Evolutionary conservation across 1,140 invertebrate species (phyloP).

Genomic region (Apis dorsata): DNA sequence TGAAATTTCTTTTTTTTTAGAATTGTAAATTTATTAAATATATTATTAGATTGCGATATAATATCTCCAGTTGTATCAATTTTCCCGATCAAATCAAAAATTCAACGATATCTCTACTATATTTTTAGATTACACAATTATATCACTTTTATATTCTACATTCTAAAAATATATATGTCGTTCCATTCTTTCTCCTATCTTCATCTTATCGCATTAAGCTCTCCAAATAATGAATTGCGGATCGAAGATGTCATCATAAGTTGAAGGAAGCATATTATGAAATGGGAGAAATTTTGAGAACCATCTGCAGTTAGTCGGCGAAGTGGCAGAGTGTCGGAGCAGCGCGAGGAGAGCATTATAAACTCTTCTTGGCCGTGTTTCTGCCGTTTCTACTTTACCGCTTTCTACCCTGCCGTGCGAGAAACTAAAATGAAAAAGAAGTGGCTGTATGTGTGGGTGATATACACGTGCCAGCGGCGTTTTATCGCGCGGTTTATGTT

Average conservation of each 20-base stretch:
- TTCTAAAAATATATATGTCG: background rate
- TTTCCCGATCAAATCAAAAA: background rate
- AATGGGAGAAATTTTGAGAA: conserved; percentile 38
- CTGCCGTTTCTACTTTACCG: conserved; percentile 65
- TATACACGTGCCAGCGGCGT: conserved; percentile 60
- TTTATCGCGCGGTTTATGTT: conserved; percentile 75
- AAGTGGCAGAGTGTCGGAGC: conserved; percentile 50
- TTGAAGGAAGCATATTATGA: background rate
- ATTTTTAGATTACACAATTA: background rate
- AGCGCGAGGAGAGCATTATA: conserved; percentile 59
- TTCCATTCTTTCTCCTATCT: background rate
- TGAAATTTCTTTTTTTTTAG: background rate
- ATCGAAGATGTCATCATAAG: background rate
- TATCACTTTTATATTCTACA: background rate
- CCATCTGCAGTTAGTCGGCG: conserved; percentile 43
- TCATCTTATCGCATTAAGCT: background rate
- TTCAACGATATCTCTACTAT: background rate
- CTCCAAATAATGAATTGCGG: background rate
- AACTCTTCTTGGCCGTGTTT: conserved; percentile 67
- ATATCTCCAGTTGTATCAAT: background rate
- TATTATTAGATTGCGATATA: background rate
- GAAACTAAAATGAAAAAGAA: conserved; percentile 64
- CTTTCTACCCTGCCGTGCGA: conserved; percentile 50
- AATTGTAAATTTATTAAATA: background rate
- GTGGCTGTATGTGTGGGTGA: conserved; percentile 43